Evolutionary conservation across 2,888 invertebrate species (phyloP).

Genomic region (Lepidonotus clava): DNA sequence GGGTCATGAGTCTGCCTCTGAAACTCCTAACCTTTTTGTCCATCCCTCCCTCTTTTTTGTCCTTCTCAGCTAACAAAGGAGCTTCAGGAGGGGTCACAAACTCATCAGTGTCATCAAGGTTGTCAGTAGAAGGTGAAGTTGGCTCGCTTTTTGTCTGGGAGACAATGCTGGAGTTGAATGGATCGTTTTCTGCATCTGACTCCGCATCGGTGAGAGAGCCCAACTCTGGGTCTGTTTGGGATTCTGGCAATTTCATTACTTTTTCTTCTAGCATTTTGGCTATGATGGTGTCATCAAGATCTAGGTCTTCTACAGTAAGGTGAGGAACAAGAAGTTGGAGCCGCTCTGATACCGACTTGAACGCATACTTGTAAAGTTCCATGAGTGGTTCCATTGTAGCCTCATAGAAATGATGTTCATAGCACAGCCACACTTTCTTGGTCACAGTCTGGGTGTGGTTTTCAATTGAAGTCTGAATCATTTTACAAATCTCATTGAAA

Average conservation of each 20-base stretch:
- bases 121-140: background rate
- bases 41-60: background rate
- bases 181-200: background rate
- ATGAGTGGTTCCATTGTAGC: slow-evolving; percentile 67
- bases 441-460: slow-evolving; percentile 20
- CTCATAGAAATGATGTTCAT: slow-evolving; percentile 71
- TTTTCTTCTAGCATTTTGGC: slow-evolving; percentile 55
- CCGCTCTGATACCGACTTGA: slow-evolving; percentile 62
- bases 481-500: slow-evolving; percentile 55
- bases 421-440: slow-evolving; percentile 72
- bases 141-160: background rate
- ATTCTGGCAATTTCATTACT: background rate
- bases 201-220: background rate
- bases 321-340: slow-evolving; percentile 62
- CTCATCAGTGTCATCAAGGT: background rate
- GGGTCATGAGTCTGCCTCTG: background rate
- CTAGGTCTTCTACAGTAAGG: slow-evolving; percentile 61
- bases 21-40: background rate
- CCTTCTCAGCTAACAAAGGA: background rate
- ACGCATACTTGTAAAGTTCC: slow-evolving; percentile 69
- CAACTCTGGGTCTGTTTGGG: background rate
- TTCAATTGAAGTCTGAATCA: slow-evolving; percentile 55
- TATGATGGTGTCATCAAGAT: slow-evolving; percentile 55
- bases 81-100: background rate
- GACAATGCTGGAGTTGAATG: background rate